These are phyloP conservation scores for Phalacrocorax aristotelis DNA, from an alignment of 2,113 vertebrate genomes.

Conservation along the genomic window DNA sequence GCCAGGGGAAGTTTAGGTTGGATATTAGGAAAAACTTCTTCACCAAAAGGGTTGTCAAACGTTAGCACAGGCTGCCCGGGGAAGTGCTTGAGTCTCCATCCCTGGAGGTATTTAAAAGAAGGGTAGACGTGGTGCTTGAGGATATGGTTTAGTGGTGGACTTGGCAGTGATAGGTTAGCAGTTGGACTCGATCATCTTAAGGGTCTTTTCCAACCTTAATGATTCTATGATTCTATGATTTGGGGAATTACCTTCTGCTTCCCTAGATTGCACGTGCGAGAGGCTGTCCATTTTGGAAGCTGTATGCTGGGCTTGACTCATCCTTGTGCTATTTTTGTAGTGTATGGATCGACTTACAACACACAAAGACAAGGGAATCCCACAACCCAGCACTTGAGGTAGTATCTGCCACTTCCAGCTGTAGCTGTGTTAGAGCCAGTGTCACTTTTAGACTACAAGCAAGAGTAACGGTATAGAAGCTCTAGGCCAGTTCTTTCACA, in stretches of 20 bases:
- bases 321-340: background rate
- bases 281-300: background rate
- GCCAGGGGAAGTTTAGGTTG: too few relatives aligned
- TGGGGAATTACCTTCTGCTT: background rate
- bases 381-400: background rate
- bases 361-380: background rate
- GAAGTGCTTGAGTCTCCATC: too few relatives aligned
- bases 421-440: background rate
- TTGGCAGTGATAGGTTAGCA: too few relatives aligned
- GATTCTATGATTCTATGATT: too few relatives aligned
- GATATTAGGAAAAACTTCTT: too few relatives aligned
- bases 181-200: too few relatives aligned
- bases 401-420: background rate
- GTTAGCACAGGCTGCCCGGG: too few relatives aligned
- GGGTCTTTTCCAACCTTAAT: too few relatives aligned
- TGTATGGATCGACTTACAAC: fast-evolving
- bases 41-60: too few relatives aligned
- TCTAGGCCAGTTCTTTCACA: background rate
- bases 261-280: background rate
- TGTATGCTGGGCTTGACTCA: background rate
- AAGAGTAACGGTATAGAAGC: background rate
- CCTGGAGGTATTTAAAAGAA: too few relatives aligned
- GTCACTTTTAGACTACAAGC: background rate
- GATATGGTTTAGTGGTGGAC: too few relatives aligned
- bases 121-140: too few relatives aligned